phyloP scores from a whole-genome alignment of 2,113 vertebrate species.

The Anoura caudifer region DNA sequence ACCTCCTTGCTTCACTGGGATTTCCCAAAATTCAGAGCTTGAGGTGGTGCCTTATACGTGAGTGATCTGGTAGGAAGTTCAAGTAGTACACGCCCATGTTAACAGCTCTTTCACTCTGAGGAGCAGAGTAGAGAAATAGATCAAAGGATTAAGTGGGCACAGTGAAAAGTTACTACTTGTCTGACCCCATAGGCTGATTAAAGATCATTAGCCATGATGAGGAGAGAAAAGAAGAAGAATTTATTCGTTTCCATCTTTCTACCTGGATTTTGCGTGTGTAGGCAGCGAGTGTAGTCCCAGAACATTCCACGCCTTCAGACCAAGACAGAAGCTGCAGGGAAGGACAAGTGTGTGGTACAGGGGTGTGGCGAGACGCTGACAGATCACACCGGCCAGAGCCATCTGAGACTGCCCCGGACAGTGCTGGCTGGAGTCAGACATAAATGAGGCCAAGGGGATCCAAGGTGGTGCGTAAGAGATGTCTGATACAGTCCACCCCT shows the following conservation, averaged over 20 bases:
- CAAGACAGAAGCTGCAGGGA: neutral
- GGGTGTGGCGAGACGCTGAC: neutral
- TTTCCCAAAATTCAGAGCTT: neutral
- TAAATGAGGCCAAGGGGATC: neutral
- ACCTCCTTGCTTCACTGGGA: neutral
- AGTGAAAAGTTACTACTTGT: neutral
- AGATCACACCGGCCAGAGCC: neutral
- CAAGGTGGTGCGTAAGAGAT: neutral
- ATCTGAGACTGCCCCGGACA: neutral
- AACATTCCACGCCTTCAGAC: neutral
- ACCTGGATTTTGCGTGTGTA: neutral
- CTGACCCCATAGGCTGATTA: neutral
- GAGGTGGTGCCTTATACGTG: neutral
- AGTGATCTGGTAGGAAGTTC: neutral
- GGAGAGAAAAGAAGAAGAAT: neutral
- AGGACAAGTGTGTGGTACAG: neutral
- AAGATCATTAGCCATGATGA: neutral
- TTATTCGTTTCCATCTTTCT: neutral
- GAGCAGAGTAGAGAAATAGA: neutral
- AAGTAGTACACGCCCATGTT: neutral
- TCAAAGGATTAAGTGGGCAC: neutral
- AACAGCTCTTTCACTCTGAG: neutral
- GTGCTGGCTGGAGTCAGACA: neutral
- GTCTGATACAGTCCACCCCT: neutral
- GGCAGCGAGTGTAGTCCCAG: neutral